Conservation (phyloP, 1,140 invertebrate species). For the Bombus polaris region DNA sequence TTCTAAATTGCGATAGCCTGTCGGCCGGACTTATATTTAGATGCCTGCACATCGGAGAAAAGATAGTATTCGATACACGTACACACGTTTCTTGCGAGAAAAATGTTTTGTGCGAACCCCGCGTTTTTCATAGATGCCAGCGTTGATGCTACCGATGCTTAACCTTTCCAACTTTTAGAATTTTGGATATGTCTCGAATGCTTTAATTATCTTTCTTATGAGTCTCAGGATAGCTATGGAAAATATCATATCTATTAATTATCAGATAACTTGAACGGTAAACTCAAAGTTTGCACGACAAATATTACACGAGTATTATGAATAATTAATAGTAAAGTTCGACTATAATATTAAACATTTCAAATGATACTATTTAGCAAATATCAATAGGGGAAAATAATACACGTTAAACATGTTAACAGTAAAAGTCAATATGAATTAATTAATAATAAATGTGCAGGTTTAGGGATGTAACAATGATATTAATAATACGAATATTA, state of each 20-base stretch:
- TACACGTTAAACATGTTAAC: neutral
- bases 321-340: too few species aligned
- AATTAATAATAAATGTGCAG: neutral
- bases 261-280: neutral
- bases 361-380: too few species aligned
- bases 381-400: too few species aligned
- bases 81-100: neutral
- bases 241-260: neutral
- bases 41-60: slow-evolving; percentile 27
- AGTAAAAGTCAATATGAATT: neutral
- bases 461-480: neutral
- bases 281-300: neutral
- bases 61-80: slow-evolving; percentile 39
- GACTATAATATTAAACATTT: too few species aligned
- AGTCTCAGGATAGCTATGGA: too few species aligned
- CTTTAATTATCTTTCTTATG: neutral
- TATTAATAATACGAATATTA: neutral
- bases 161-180: neutral
- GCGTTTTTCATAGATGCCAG: neutral
- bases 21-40: slow-evolving; percentile 29
- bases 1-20: slow-evolving; percentile 19
- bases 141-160: neutral
- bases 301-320: neutral
- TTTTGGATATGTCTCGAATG: too few species aligned
- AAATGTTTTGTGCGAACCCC: neutral